A percentile compares a stretch with the other conserved stretches of the same genome.
phyloP scores from a whole-genome alignment of 2,113 vertebrate species.

The Trinectes maculatus region DNA sequence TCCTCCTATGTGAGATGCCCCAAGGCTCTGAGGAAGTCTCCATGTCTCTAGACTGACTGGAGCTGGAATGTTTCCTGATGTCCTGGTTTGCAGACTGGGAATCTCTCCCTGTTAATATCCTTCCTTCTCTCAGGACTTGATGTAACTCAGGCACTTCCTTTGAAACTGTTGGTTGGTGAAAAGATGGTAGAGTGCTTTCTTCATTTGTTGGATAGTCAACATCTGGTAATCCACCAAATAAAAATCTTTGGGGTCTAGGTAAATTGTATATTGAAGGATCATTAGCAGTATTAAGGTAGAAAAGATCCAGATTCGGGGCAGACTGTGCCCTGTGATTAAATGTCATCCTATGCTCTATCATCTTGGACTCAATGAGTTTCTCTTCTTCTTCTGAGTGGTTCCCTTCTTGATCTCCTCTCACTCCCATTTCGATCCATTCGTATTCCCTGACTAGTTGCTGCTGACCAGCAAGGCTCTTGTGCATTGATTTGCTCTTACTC shows the following conservation, averaged over 20 bases:
- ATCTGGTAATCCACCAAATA: constrained; percentile 55
- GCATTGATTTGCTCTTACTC: neutral
- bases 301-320: constrained; percentile 5
- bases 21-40: constrained; percentile 21
- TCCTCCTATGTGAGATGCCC: constrained; percentile 58
- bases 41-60: constrained; percentile 35
- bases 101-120: constrained; percentile 22
- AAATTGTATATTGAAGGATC: constrained; percentile 20
- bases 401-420: constrained; percentile 5
- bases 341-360: constrained; percentile 32
- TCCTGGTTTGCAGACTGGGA: constrained; percentile 18
- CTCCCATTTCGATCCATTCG: constrained; percentile 60
- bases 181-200: constrained; percentile 8
- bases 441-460: neutral
- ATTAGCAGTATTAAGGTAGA: neutral
- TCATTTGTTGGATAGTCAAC: constrained; percentile 63
- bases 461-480: neutral
- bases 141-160: neutral
- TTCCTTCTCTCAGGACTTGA: neutral
- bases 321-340: constrained; percentile 33
- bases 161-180: constrained; percentile 4
- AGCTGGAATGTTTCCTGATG: constrained; percentile 20
- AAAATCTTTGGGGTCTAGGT: constrained; percentile 16
- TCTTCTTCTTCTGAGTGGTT: constrained; percentile 33
- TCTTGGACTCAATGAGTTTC: constrained; percentile 13